Percentiles rank a stretch among this genome's conserved stretches.
Evolutionary conservation across 1,140 invertebrate species (phyloP).

Genomic region (Cydia fagiglandana): DNA sequence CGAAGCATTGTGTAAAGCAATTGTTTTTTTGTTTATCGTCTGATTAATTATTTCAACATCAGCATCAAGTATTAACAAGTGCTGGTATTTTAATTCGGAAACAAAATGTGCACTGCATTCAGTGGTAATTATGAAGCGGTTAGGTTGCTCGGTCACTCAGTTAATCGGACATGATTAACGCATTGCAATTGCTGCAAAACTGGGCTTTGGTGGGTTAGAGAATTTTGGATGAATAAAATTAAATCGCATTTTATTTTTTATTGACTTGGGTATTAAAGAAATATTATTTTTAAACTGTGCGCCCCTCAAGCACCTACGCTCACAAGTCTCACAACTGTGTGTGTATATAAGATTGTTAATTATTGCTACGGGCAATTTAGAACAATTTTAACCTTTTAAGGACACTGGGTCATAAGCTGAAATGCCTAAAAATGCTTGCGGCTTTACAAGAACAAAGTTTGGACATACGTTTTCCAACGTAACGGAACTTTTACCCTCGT

Average conservation of each 20-base stretch:
- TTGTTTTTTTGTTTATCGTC: background rate
- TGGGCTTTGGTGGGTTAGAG: background rate
- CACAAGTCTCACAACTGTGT: no score
- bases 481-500: background rate
- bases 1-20: background rate
- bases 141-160: conserved; percentile 9
- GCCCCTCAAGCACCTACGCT: no score
- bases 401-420: no score
- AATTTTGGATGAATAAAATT: background rate
- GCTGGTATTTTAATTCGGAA: conserved; percentile 7
- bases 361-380: background rate
- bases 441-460: background rate
- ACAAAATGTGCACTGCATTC: background rate
- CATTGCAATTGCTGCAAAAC: conserved; percentile 1
- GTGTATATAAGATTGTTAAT: no score
- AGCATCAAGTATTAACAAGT: background rate
- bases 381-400: no score
- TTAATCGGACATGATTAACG: conserved; percentile 13
- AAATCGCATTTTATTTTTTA: background rate
- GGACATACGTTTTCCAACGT: background rate
- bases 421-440: background rate
- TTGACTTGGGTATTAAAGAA: no score
- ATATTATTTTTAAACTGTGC: no score
- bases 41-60: conserved; percentile 10
- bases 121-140: background rate